Evolutionary conservation across 2,888 invertebrate genomes (phyloP).

Genomic region (Protophormia terraenovae): DNA sequence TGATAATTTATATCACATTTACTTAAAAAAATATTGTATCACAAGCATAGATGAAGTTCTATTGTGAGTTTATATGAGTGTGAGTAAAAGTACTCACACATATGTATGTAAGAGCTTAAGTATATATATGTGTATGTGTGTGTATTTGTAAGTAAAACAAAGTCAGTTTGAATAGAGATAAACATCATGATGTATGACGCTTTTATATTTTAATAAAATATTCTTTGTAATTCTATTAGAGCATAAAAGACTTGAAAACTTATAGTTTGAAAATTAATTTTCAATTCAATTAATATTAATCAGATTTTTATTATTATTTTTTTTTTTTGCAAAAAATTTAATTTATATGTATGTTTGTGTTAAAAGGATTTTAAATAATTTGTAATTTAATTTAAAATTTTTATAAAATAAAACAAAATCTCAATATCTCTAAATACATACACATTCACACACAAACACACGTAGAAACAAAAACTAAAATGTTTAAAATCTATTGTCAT

Average conservation of each 20-base stretch:
- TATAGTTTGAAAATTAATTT: conserved; percentile 27
- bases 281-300: conserved; percentile 46
- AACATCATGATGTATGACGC: conserved; percentile 14
- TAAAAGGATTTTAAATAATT: conserved; percentile 28
- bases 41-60: conserved; percentile 29
- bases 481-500: conserved; percentile 55
- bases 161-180: conserved; percentile 31
- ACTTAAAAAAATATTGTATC: conserved; percentile 21
- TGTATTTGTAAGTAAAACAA: not conserved
- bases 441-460: too few species aligned
- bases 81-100: not conserved
- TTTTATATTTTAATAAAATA: conserved; percentile 24
- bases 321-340: not conserved
- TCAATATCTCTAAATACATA: not conserved
- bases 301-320: not conserved
- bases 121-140: not conserved
- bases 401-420: not conserved
- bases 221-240: conserved; percentile 29
- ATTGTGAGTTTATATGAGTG: not conserved
- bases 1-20: conserved; percentile 36
- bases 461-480: not conserved
- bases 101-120: not conserved
- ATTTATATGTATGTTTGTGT: not conserved
- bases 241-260: conserved; percentile 22
- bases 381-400: conserved; percentile 26